A percentile compares a stretch with the other conserved stretches of the same genome.
Evolutionary conservation across 2,797 vertebrate species (phyloP).

Genomic region (Miichthys miiuy): DNA sequence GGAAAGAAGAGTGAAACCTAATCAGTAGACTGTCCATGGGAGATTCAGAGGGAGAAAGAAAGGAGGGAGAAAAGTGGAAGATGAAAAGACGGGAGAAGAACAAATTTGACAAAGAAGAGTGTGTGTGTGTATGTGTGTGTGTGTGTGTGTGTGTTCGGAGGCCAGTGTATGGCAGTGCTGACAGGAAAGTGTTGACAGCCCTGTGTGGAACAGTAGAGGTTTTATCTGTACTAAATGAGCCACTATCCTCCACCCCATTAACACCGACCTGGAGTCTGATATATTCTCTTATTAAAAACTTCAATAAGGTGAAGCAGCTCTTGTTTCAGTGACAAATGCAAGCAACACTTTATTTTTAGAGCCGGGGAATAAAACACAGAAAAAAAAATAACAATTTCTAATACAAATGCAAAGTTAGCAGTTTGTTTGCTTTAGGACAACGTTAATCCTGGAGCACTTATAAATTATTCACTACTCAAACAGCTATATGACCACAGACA

Average conservation of each 20-base stretch:
- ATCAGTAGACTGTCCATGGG: slow-evolving; percentile 25
- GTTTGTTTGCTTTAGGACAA: neutral
- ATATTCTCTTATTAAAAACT: slow-evolving; percentile 51
- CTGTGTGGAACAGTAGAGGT: slow-evolving; percentile 65
- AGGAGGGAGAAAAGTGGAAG: slow-evolving; percentile 9
- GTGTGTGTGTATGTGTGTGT: slow-evolving; percentile 33
- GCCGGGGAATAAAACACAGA: neutral
- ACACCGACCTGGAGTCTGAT: slow-evolving; percentile 40
- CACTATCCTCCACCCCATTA: slow-evolving; percentile 18
- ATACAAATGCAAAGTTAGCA: neutral
- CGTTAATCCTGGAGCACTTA: neutral
- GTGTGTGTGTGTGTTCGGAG: slow-evolving; percentile 28
- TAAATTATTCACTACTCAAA: neutral
- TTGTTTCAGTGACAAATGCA: slow-evolving; percentile 14
- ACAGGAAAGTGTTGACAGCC: slow-evolving; percentile 59
- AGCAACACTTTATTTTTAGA: slow-evolving; percentile 31
- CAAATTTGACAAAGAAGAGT: slow-evolving; percentile 33
- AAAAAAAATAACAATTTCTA: neutral
- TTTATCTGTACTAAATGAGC: slow-evolving; percentile 66
- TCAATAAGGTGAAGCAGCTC: slow-evolving; percentile 34
- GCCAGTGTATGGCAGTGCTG: slow-evolving; percentile 31
- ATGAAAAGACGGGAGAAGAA: slow-evolving; percentile 20
- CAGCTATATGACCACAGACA: neutral
- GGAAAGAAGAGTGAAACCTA: slow-evolving; percentile 46
- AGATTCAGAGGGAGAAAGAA: slow-evolving; percentile 17